Conservation (phyloP, 2,113 vertebrate genomes). For the Pitta sordida region DNA sequence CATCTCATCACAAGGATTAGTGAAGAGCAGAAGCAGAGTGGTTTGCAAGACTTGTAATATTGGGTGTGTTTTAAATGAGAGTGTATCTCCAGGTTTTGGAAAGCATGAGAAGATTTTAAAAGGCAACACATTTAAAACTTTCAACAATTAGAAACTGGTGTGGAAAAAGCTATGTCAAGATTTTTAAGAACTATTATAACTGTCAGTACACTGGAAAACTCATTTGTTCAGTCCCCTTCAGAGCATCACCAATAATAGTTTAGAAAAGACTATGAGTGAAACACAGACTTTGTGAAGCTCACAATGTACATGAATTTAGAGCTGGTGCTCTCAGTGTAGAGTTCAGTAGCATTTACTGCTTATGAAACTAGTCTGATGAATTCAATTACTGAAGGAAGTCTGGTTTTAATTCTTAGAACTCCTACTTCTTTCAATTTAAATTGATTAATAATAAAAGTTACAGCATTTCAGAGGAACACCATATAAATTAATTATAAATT, state of each 20-base stretch:
- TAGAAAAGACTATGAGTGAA: background rate
- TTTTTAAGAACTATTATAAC: background rate
- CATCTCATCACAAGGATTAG: background rate
- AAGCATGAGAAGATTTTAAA: background rate
- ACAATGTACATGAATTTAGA: background rate
- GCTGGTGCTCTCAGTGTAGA: background rate
- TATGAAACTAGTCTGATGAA: background rate
- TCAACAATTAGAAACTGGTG: background rate
- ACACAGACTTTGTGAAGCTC: background rate
- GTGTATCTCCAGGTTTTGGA: background rate
- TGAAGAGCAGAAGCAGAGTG: background rate
- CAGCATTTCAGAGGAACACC: conserved; percentile 39
- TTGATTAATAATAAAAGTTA: conserved; percentile 61
- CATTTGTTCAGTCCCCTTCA: background rate
- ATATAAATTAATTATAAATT: conserved; percentile 58
- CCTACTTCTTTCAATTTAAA: conserved; percentile 50
- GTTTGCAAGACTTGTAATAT: background rate
- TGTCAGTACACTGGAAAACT: background rate
- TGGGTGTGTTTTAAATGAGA: background rate
- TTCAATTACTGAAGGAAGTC: conserved; percentile 57
- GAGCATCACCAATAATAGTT: background rate
- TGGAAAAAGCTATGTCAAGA: background rate
- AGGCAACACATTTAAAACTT: background rate
- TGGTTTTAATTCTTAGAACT: conserved; percentile 53
- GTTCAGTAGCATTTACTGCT: background rate